These are phyloP conservation scores for Todus mexicanus DNA, from an alignment of 2,797 vertebrate genomes.

Conservation along the genomic window DNA sequence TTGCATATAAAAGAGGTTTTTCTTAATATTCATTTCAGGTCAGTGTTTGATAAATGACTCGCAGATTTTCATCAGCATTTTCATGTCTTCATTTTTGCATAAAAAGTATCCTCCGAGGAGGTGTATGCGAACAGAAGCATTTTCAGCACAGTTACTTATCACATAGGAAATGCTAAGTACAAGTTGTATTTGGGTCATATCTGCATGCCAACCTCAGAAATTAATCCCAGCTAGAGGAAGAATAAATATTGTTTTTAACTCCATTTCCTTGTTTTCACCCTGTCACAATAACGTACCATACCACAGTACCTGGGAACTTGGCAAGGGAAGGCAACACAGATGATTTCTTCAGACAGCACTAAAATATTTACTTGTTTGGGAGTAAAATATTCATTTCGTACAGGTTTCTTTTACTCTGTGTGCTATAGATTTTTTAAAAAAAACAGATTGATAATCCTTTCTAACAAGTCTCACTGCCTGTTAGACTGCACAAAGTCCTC, in stretches of 20 bases:
- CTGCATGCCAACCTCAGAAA: not conserved
- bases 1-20: constrained; percentile 61
- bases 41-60: constrained; percentile 57
- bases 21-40: constrained; percentile 57
- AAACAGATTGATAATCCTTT: not conserved
- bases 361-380: not conserved
- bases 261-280: not conserved
- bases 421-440: not conserved
- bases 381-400: not conserved
- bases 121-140: constrained; percentile 3
- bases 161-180: not conserved
- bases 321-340: not conserved
- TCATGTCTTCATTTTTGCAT: constrained; percentile 39
- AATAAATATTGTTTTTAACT: not conserved
- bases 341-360: not conserved
- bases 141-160: not conserved
- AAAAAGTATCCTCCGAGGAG: constrained; percentile 28
- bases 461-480: not conserved
- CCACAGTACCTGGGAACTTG: not conserved
- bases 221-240: not conserved
- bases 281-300: not conserved
- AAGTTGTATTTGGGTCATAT: not conserved
- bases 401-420: not conserved
- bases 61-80: constrained; percentile 42
- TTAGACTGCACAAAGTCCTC: not conserved